These are phyloP conservation scores for Anser cygnoides DNA, from an alignment of 2,113 vertebrate genomes.

Conservation along the genomic window DNA sequence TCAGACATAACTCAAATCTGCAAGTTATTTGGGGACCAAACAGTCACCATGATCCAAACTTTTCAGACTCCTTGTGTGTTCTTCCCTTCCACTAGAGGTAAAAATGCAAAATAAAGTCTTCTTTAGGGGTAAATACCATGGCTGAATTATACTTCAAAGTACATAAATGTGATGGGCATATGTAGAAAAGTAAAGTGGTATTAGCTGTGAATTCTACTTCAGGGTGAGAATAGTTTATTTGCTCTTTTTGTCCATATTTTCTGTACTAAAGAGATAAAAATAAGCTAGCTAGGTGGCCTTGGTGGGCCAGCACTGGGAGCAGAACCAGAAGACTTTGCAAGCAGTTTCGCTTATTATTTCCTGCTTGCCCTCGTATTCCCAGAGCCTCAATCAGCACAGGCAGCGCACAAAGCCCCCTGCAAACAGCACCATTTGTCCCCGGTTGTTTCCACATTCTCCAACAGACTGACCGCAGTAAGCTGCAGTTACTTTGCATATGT, in stretches of 20 bases:
- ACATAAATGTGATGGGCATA: neutral
- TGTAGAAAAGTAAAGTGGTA: neutral
- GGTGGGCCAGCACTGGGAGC: neutral
- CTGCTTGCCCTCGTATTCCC: neutral
- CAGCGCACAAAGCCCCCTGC: neutral
- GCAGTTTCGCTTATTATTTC: neutral
- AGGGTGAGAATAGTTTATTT: neutral
- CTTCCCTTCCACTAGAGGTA: neutral
- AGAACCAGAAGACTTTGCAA: neutral
- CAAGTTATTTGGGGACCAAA: neutral
- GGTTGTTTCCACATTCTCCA: slow-evolving; percentile 9
- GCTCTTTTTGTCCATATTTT: neutral
- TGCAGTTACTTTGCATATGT: slow-evolving; percentile 24
- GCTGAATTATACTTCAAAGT: neutral
- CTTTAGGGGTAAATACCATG: neutral
- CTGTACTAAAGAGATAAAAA: neutral
- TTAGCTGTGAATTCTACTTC: neutral
- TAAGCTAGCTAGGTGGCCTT: neutral
- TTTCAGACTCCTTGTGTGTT: neutral
- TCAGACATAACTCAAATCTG: neutral
- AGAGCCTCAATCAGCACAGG: neutral
- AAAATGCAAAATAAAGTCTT: neutral
- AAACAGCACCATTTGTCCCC: slow-evolving; percentile 33
- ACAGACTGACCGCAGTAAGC: neutral
- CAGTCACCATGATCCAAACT: neutral